phyloP scores from a whole-genome alignment of 2,888 invertebrate genomes.

The Aricia artaxerxes region DNA sequence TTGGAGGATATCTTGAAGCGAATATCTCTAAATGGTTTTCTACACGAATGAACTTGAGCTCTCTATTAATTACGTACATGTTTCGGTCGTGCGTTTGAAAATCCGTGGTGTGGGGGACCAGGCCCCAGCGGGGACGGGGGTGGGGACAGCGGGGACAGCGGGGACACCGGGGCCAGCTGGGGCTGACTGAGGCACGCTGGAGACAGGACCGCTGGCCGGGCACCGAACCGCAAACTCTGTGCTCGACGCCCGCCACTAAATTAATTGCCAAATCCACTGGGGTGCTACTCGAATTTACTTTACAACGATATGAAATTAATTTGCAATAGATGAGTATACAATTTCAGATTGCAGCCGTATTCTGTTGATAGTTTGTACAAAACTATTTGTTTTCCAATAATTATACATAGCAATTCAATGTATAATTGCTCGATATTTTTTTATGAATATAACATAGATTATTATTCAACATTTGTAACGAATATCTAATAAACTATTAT shows the following conservation, averaged over 20 bases:
- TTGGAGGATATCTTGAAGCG: conserved; percentile 35
- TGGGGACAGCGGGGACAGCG: conserved; percentile 31
- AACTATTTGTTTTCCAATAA: not conserved
- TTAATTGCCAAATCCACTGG: conserved; percentile 49
- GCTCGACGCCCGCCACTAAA: conserved; percentile 48
- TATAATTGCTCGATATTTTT: not conserved
- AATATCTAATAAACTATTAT: too few species aligned
- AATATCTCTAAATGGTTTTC: conserved; percentile 38
- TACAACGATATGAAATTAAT: conserved; percentile 26
- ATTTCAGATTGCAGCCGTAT: not conserved
- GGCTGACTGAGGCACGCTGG: conserved; percentile 36
- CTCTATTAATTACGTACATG: conserved; percentile 44
- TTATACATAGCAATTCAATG: not conserved
- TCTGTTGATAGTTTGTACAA: not conserved
- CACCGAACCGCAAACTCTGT: conserved; percentile 55
- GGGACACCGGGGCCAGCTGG: conserved; percentile 19
- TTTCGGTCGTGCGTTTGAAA: conserved; percentile 44
- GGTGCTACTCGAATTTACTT: conserved; percentile 32
- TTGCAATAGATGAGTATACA: conserved; percentile 16
- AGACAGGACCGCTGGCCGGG: conserved; percentile 48
- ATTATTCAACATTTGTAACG: not conserved
- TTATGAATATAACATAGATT: not conserved
- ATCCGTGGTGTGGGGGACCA: conserved; percentile 35
- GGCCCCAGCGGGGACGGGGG: conserved; percentile 31
- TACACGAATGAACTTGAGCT: conserved; percentile 42